Conservation (phyloP, 2,113 vertebrate species). For the Alouatta palliata region DNA sequence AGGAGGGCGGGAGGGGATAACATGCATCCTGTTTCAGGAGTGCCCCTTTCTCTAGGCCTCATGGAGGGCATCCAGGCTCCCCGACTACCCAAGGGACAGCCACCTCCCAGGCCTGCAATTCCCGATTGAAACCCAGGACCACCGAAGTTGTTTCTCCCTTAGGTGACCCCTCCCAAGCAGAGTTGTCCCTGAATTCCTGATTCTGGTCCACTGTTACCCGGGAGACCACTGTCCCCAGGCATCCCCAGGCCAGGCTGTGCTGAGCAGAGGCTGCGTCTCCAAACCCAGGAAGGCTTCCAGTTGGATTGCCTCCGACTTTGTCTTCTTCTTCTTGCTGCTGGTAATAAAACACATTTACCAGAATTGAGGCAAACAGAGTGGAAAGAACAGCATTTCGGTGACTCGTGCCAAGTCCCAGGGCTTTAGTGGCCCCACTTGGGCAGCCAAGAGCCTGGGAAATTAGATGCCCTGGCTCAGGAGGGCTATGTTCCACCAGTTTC, state of each 20-base stretch:
- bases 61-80: background rate
- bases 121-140: background rate
- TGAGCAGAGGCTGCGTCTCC: background rate
- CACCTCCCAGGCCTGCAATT: background rate
- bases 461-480: background rate
- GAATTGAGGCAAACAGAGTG: constrained; percentile 7
- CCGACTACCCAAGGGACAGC: background rate
- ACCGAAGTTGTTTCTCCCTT: background rate
- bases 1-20: rapidly evolving
- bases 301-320: background rate
- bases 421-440: background rate
- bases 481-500: background rate
- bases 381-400: background rate
- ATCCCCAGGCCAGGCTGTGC: background rate
- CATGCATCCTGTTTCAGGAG: background rate
- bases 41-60: background rate
- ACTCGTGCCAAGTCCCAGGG: background rate
- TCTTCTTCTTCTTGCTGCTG: constrained; percentile 20
- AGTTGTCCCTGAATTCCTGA: background rate
- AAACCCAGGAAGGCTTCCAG: constrained; percentile 29
- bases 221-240: background rate
- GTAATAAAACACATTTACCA: constrained; percentile 39
- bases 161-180: background rate
- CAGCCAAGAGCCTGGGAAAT: background rate
- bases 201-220: background rate